Evolutionary conservation across 2,888 invertebrate genomes (phyloP).

Genomic region (Cremastinae sp.): DNA sequence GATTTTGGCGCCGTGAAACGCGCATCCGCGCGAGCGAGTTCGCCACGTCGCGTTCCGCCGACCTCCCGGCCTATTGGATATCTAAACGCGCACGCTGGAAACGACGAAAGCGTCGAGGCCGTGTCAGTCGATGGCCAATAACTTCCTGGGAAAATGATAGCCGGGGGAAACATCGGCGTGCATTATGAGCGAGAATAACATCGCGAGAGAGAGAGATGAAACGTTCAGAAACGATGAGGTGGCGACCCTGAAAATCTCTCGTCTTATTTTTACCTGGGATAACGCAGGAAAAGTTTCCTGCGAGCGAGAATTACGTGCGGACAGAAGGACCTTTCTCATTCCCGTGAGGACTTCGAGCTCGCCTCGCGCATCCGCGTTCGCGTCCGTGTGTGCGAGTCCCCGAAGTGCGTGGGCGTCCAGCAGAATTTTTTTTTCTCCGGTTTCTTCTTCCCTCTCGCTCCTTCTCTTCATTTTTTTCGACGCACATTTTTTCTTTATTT

Average conservation of each 20-base stretch:
- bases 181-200: neutral
- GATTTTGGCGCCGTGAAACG: constrained; percentile 43
- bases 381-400: constrained; percentile 15
- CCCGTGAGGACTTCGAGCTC: constrained; percentile 6
- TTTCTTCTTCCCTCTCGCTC: constrained; percentile 7
- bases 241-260: constrained; percentile 48
- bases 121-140: constrained; percentile 65
- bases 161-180: constrained; percentile 12
- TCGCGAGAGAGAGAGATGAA: constrained; percentile 18
- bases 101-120: constrained; percentile 45
- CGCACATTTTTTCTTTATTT: constrained; percentile 1
- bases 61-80: neutral
- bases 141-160: constrained; percentile 69
- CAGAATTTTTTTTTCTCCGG: constrained; percentile 32
- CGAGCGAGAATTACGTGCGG: constrained; percentile 37
- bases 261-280: constrained; percentile 9
- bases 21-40: neutral
- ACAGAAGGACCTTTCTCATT: constrained; percentile 31
- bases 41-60: neutral
- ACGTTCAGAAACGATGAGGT: constrained; percentile 25
- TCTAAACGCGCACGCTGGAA: constrained; percentile 32
- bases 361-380: constrained; percentile 6
- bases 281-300: constrained; percentile 32
- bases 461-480: constrained; percentile 26
- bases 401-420: constrained; percentile 57